These are phyloP conservation scores for Coptotermes formosanus DNA, from an alignment of 1,140 invertebrate genomes.

Conservation along the genomic window DNA sequence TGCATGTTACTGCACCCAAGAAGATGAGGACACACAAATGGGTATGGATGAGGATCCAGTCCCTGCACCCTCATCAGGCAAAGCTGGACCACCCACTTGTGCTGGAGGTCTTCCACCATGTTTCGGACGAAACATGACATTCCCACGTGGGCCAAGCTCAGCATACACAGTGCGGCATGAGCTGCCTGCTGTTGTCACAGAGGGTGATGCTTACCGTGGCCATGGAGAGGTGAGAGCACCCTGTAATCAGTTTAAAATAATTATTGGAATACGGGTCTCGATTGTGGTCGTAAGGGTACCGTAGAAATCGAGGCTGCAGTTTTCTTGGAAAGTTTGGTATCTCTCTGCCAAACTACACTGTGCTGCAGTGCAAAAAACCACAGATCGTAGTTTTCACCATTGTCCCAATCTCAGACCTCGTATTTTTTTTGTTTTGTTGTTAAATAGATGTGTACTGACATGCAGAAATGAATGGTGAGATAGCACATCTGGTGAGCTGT, in stretches of 20 bases:
- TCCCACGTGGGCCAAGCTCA: slow-evolving; percentile 53
- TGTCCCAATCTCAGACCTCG: no score
- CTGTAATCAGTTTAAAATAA: not conserved
- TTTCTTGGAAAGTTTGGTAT: no score
- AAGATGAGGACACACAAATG: slow-evolving; percentile 49
- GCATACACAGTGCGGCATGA: slow-evolving; percentile 52
- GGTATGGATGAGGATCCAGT: slow-evolving; percentile 39
- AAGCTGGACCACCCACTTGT: slow-evolving; percentile 43
- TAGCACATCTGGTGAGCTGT: no score
- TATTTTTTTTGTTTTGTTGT: no score
- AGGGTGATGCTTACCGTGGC: slow-evolving; percentile 56
- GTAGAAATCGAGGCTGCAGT: no score
- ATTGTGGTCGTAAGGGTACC: no score
- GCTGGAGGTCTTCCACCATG: slow-evolving; percentile 37
- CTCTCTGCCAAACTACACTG: no score
- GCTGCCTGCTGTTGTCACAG: slow-evolving; percentile 61
- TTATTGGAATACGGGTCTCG: not conserved
- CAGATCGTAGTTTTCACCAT: no score
- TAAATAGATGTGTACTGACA: no score
- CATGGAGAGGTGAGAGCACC: slow-evolving; percentile 46
- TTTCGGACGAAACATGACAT: slow-evolving; percentile 55
- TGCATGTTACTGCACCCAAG: slow-evolving; percentile 47
- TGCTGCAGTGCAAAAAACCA: no score
- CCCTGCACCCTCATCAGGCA: slow-evolving; percentile 34
- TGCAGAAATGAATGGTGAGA: no score